These are phyloP conservation scores for Gymnoscopelus microlampas DNA, from an alignment of 2,797 vertebrate genomes.

Conservation along the genomic window DNA sequence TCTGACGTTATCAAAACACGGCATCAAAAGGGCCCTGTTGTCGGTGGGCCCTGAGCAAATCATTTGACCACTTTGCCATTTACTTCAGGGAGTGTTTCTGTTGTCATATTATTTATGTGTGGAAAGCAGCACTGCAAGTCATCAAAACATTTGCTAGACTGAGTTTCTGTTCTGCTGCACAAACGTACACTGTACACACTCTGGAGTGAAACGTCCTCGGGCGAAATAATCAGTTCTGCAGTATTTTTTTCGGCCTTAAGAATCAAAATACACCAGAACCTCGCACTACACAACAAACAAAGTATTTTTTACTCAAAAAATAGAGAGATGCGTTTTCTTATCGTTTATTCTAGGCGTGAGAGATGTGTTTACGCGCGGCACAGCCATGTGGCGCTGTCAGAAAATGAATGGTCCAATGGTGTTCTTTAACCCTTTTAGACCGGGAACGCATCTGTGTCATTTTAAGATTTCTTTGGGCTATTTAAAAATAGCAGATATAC, in stretches of 20 bases:
- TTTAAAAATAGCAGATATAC: too few relatives aligned
- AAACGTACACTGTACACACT: conserved; percentile 24
- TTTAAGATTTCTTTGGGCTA: too few relatives aligned
- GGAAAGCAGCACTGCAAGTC: conserved; percentile 15
- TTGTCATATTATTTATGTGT: conserved; percentile 46
- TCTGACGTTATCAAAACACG: conserved; percentile 84
- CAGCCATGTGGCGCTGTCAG: conserved; percentile 68
- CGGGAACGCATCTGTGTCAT: too few relatives aligned
- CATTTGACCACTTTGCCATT: conserved; percentile 55
- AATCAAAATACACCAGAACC: conserved; percentile 28
- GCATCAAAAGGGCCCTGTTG: conserved; percentile 77
- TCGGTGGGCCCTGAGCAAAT: conserved; percentile 73
- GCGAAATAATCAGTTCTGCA: conserved; percentile 7
- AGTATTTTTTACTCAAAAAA: conserved; percentile 9
- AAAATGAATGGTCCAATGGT: conserved; percentile 65
- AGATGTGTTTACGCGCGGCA: conserved; percentile 45
- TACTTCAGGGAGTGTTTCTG: conserved; percentile 53
- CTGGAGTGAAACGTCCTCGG: conserved; percentile 27
- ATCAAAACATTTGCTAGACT: conserved; percentile 44
- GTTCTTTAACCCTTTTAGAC: too few relatives aligned
- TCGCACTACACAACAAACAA: too few relatives aligned
- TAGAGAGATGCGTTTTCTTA: conserved; percentile 46
- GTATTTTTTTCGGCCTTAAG: conserved; percentile 10
- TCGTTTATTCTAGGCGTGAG: conserved; percentile 34
- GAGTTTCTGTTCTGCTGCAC: conserved; percentile 20